Evolutionary conservation across 64 coral and sea anemone species (phyloP).

Genomic region (Platygyra sinensis): DNA sequence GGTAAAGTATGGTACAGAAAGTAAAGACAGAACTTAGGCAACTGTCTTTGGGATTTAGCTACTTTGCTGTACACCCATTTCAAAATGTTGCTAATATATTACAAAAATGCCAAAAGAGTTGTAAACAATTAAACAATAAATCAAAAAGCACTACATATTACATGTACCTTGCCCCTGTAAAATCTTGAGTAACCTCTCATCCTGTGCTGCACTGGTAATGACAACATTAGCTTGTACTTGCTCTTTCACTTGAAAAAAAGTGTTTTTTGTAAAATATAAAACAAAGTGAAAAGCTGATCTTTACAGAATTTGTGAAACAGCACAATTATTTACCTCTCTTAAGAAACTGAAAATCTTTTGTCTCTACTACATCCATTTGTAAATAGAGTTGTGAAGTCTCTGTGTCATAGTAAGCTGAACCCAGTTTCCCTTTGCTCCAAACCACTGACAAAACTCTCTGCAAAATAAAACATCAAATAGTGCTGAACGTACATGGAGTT

Average conservation of each 20-base stretch:
- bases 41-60: too few relatives aligned
- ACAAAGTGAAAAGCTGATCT: too few relatives aligned
- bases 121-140: not conserved
- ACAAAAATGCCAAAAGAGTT: not conserved
- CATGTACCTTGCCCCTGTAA: conserved; percentile 72
- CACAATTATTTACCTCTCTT: conserved; percentile 68
- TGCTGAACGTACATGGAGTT: too few relatives aligned
- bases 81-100: not conserved
- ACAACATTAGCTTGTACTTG: conserved; percentile 80
- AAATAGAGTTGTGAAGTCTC: conserved; percentile 67
- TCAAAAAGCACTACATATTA: not conserved
- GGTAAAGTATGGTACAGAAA: too few relatives aligned
- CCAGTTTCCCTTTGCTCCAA: conserved; percentile 86
- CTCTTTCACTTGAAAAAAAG: conserved; percentile 67
- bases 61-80: not conserved
- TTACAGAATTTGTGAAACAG: too few relatives aligned
- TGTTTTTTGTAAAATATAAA: not conserved
- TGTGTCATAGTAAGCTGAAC: conserved; percentile 87
- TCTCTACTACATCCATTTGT: conserved; percentile 84
- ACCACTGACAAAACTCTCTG: conserved; percentile 84
- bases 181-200: conserved; percentile 75
- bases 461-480: not conserved
- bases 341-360: conserved; percentile 89
- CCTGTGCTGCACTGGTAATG: conserved; percentile 94
- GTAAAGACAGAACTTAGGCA: too few relatives aligned